phyloP scores from a whole-genome alignment of 1,140 invertebrate genomes.

The Paraescarpia echinospica region DNA sequence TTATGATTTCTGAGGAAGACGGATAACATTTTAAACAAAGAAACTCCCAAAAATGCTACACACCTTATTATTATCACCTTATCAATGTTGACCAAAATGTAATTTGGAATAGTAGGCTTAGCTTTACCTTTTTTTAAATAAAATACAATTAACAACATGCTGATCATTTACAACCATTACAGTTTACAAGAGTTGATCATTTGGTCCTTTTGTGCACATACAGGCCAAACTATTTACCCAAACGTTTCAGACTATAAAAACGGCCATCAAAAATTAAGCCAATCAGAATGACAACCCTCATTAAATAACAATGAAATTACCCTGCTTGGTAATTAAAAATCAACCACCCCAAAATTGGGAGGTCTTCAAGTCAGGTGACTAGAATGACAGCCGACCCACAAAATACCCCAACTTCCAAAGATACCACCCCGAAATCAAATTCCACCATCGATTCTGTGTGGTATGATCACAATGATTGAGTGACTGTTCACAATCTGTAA shows the following conservation, averaged over 20 bases:
- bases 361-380: not conserved
- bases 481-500: not conserved
- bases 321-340: not conserved
- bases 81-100: not conserved
- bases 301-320: not conserved
- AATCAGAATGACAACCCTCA: not conserved
- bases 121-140: not conserved
- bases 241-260: no score
- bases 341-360: not conserved
- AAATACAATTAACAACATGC: not conserved
- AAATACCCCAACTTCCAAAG: not conserved
- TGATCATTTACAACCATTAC: not conserved
- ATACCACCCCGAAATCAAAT: not conserved
- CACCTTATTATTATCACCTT: no score
- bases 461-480: not conserved
- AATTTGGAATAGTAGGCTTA: not conserved
- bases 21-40: not conserved
- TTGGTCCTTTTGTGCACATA: not conserved
- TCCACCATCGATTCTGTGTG: not conserved
- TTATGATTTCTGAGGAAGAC: not conserved
- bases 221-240: no score
- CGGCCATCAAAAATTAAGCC: not conserved
- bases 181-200: not conserved
- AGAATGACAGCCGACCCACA: not conserved
- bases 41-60: no score